Evolutionary conservation across 1,140 invertebrate genomes (phyloP).

Genomic region (Seison nebaliae): DNA sequence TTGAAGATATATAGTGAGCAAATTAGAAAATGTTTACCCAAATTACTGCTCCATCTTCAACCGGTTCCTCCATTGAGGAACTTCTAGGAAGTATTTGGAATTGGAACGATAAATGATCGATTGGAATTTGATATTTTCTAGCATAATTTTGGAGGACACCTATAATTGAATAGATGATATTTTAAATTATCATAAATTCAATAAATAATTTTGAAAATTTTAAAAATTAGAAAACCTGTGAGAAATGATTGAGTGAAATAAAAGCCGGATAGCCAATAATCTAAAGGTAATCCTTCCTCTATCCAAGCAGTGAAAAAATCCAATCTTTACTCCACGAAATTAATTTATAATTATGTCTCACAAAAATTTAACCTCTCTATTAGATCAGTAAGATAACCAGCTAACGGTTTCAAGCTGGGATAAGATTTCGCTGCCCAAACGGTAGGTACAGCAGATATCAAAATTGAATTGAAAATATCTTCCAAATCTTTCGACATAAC

Average conservation of each 20-base stretch:
- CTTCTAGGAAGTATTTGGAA: constrained; percentile 27
- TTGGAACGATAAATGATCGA: constrained; percentile 27
- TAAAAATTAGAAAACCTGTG: constrained; percentile 17
- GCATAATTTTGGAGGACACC: constrained; percentile 28
- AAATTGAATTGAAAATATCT: constrained; percentile 51
- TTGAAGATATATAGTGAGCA: too few relatives aligned
- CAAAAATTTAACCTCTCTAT: constrained; percentile 28
- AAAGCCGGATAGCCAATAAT: constrained; percentile 27
- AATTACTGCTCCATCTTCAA: constrained; percentile 29
- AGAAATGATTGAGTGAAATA: constrained; percentile 30
- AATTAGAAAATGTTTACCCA: too few relatives aligned
- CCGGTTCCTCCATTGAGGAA: too few relatives aligned
- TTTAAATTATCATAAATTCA: not conserved
- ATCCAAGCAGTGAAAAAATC: constrained; percentile 7
- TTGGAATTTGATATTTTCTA: constrained; percentile 29
- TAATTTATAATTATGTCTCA: not conserved
- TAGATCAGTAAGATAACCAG: constrained; percentile 27
- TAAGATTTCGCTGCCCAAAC: constrained; percentile 31
- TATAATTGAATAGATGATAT: not conserved
- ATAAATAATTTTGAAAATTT: constrained; percentile 5
- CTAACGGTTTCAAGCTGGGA: constrained; percentile 27
- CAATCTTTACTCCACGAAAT: not conserved
- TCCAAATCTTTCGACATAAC: constrained; percentile 62
- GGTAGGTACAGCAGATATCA: constrained; percentile 46
- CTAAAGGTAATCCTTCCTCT: constrained; percentile 8